These are phyloP conservation scores for Trididemnum miniatum DNA, from an alignment of 23 tunicate species.

Conservation along the genomic window DNA sequence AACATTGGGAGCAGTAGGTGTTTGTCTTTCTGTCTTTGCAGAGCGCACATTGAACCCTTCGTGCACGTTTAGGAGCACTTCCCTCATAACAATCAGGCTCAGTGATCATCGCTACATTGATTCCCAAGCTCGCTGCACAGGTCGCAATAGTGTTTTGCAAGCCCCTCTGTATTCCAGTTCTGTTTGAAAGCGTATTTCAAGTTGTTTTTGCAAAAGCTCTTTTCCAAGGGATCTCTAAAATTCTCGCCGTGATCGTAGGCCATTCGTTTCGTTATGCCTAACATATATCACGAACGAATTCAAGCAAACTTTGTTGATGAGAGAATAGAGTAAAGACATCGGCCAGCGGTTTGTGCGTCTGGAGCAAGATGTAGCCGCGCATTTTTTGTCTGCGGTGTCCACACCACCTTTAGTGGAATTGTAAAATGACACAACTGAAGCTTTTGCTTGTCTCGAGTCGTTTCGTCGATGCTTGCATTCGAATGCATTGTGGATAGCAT, in stretches of 20 bases:
- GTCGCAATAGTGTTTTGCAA: constrained; percentile 1
- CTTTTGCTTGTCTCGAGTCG: constrained; percentile 12
- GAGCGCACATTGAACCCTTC: background rate
- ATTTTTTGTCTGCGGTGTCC: constrained; percentile 21
- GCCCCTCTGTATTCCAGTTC: background rate
- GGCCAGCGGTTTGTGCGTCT: constrained; percentile 17
- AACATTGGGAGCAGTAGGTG: background rate
- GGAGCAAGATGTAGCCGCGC: constrained; percentile 16
- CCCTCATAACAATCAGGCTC: background rate
- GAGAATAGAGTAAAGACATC: constrained; percentile 13
- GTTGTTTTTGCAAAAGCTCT: constrained; percentile 8
- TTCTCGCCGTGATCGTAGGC: constrained; percentile 13
- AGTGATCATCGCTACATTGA: background rate
- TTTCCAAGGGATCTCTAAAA: constrained; percentile 6
- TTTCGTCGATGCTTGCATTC: background rate
- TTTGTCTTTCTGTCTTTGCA: background rate
- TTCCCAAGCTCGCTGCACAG: background rate
- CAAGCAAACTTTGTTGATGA: constrained; percentile 7
- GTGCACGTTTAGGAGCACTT: constrained; percentile 2
- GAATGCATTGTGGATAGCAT: constrained; percentile 6
- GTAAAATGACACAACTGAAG: constrained; percentile 5
- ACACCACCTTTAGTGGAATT: constrained; percentile 20
- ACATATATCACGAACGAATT: background rate
- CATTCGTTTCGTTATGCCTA: background rate
- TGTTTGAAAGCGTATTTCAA: background rate